Conservation (phyloP, 2,113 vertebrate species). For the Pelecanoides urinatrix region DNA sequence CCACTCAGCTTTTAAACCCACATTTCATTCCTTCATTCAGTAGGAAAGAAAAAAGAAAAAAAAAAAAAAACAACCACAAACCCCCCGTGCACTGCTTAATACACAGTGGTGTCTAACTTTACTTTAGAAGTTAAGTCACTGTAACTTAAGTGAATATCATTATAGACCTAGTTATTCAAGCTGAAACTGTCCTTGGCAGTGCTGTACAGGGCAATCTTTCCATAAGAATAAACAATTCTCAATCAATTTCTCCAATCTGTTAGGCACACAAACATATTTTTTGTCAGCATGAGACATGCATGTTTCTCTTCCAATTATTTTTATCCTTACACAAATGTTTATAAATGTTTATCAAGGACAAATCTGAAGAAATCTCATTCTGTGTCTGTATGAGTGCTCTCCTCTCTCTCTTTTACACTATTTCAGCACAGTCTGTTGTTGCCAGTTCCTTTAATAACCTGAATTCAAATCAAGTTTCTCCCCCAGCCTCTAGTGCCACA, state of each 20-base stretch:
- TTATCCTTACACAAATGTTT: constrained; percentile 8
- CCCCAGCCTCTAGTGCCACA: not conserved
- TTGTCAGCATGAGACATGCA: constrained; percentile 13
- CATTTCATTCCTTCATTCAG: not conserved
- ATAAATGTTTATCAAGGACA: constrained; percentile 29
- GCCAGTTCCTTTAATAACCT: not conserved
- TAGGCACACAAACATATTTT: constrained; percentile 22
- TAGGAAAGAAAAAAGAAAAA: not conserved
- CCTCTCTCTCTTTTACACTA: not conserved
- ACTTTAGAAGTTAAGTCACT: constrained; percentile 18
- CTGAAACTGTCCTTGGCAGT: constrained; percentile 63
- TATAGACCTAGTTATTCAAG: constrained; percentile 21
- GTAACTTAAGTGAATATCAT: constrained; percentile 14
- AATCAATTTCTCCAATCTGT: constrained; percentile 36
- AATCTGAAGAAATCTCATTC: not conserved
- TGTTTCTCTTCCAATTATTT: constrained; percentile 39
- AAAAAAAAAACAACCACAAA: not conserved
- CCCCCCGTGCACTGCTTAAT: not conserved
- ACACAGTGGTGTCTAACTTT: not conserved
- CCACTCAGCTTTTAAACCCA: not conserved
- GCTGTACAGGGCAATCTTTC: constrained; percentile 50
- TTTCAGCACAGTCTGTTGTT: not conserved
- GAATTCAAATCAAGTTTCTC: not conserved
- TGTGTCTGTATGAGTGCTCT: not conserved
- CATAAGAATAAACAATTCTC: constrained; percentile 55